These are phyloP conservation scores for Ceratotherium simum DNA, from an alignment of 2,113 vertebrate genomes.

Conservation along the genomic window DNA sequence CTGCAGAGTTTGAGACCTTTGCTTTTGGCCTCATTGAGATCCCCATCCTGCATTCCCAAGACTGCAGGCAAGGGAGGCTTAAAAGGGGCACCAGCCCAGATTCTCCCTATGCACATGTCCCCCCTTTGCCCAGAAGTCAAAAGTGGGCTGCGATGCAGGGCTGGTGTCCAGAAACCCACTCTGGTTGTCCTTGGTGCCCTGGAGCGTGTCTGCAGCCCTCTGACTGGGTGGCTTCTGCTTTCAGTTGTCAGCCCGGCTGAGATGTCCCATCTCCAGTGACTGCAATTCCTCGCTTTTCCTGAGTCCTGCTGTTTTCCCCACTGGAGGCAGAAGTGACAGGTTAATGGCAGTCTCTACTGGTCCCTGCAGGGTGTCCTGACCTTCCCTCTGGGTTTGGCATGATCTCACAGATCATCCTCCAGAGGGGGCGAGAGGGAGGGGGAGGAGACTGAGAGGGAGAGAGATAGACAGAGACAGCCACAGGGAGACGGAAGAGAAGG, in stretches of 20 bases:
- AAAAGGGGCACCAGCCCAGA: too few relatives aligned
- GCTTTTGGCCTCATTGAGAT: not conserved
- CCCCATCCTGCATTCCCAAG: not conserved
- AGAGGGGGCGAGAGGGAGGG: not conserved
- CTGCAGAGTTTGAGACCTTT: not conserved
- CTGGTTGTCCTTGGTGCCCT: not conserved
- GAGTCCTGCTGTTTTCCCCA: constrained; percentile 27
- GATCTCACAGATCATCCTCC: not conserved
- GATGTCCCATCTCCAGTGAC: not conserved
- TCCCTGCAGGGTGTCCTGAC: constrained; percentile 15
- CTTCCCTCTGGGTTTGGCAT: constrained; percentile 20
- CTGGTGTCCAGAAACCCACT: not conserved
- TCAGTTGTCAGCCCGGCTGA: not conserved
- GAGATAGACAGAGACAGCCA: not conserved
- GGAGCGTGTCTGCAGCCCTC: not conserved
- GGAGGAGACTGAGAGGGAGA: not conserved
- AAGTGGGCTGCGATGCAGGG: not conserved
- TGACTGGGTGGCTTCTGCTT: not conserved
- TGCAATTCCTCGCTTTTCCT: not conserved
- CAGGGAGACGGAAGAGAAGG: not conserved
- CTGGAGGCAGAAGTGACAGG: constrained; percentile 62
- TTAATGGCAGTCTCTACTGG: constrained; percentile 51
- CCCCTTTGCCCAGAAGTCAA: not conserved
- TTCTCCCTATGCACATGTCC: not conserved
- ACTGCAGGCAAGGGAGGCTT: not conserved